Evolutionary conservation across 2,888 invertebrate genomes (phyloP), one percentile per base, ranked within the genome.

Genomic region (Catonia carolina): DNA sequence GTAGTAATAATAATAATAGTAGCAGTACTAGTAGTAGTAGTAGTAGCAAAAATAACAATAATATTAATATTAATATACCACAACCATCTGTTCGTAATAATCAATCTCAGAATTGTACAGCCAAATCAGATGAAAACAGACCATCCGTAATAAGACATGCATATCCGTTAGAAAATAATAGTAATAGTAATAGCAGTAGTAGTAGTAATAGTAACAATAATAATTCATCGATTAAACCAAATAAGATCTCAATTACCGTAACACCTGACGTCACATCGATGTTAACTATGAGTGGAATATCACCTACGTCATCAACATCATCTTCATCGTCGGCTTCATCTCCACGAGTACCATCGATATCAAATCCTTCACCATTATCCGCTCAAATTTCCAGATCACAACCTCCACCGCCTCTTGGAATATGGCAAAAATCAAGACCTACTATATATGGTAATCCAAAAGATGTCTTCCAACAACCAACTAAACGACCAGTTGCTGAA

Each of bases 381-480:
- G 12, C 15, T 37, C 14, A 15, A 1, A 18, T 15, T 10, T 10
- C 14, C 8, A 7, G 20, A n/a, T n/a, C 27, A 18, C 27, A 45
- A n/a, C 45, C 45, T 2, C 27, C 45, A 1, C 45, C 45, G 1
- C 18, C 20, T 2, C 7, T 27, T 4, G 18, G 20, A 2, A 49
- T 53, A 10, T 58, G 58, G 58, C 17, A 42, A 15, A 23, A 51
- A 17, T 49, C 54, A 18, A 23, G 23, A 12, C 51, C 41, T 7
- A 39, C 78, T 0, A 81, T 85, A 1, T 86, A 86, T 64, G 85
- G 85, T 0, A 84, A 86, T 70, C 86, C 86, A 0, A 85, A 85
- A 67, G 85, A 85, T 65, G 79, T 63, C 8, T 37, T 58, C 27
- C 42, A 50, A 14, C 23, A 56, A 33, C 15, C 47, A n/a, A 17